phyloP scores from a whole-genome alignment of 2,113 vertebrate genomes.

The Pseudopipra pipra region DNA sequence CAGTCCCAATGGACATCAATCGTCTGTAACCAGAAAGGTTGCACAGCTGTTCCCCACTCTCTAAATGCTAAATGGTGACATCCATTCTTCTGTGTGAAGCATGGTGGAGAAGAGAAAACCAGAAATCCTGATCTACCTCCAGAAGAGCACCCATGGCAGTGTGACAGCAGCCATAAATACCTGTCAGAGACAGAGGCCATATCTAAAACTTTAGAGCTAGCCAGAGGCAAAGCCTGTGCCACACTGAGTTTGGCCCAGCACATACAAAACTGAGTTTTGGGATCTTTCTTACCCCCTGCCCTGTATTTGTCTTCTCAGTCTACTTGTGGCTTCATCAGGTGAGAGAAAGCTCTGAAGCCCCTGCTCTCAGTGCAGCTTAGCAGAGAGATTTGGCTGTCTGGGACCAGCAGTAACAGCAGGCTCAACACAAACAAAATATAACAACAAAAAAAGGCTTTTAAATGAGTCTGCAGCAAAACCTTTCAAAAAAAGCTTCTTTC shows the following conservation, averaged over 20 bases:
- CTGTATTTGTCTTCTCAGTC: background rate
- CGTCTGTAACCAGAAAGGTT: background rate
- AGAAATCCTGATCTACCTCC: background rate
- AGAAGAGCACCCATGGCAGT: background rate
- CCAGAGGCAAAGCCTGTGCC: background rate
- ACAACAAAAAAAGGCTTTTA: background rate
- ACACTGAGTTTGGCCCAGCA: background rate
- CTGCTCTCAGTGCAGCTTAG: background rate
- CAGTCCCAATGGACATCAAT: background rate
- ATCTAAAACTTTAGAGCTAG: background rate
- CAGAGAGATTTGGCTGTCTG: background rate
- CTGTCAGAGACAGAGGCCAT: background rate
- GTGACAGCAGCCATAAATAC: background rate
- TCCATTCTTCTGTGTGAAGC: background rate
- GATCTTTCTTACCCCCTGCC: background rate
- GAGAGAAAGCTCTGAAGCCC: background rate
- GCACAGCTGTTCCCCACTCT: background rate
- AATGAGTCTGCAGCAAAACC: background rate
- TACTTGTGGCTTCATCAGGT: background rate
- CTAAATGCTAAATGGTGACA: background rate
- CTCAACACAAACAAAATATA: background rate
- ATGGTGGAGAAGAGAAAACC: background rate
- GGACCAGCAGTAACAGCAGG: background rate
- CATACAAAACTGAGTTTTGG: background rate
- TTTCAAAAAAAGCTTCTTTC: background rate